Conservation (phyloP, 2,797 vertebrate species). For the Dermochelys coriacea region DNA sequence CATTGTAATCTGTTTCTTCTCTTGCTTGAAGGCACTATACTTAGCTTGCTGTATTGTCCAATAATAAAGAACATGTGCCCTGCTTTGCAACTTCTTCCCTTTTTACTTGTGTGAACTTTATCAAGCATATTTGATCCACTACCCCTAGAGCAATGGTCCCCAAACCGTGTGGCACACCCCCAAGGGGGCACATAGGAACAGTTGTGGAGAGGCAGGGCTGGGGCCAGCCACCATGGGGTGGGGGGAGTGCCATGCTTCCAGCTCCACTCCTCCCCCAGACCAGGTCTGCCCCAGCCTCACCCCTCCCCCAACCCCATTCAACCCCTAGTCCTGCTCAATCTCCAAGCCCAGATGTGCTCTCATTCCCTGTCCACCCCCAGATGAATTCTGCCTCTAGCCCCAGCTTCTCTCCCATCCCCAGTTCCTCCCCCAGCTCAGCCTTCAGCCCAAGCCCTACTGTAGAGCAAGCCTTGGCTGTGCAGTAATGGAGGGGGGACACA, state of each 20-base stretch:
- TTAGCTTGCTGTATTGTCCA: background rate
- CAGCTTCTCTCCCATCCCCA: background rate
- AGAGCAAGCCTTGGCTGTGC: background rate
- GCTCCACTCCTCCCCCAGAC: background rate
- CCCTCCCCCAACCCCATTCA: background rate
- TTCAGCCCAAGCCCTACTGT: background rate
- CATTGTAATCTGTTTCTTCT: background rate
- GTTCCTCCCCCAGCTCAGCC: background rate
- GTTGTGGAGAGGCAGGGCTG: background rate
- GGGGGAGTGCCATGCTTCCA: background rate
- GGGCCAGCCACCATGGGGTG: background rate
- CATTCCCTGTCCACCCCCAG: background rate
- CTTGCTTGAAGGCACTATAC: background rate
- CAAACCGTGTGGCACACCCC: background rate
- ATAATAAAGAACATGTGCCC: background rate
- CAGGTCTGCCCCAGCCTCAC: background rate
- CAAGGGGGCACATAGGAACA: background rate
- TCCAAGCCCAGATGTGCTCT: background rate
- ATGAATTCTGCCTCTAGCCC: background rate
- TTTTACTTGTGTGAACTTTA: constrained; percentile 16
- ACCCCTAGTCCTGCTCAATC: background rate
- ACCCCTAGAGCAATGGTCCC: background rate
- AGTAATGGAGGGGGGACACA: background rate
- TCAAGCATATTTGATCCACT: background rate
- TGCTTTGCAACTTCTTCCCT: background rate